A percentile compares a stretch with the other conserved stretches of the same genome.
Conservation (phyloP, 2,113 vertebrate genomes). For the Scartelaos histophorus region DNA sequence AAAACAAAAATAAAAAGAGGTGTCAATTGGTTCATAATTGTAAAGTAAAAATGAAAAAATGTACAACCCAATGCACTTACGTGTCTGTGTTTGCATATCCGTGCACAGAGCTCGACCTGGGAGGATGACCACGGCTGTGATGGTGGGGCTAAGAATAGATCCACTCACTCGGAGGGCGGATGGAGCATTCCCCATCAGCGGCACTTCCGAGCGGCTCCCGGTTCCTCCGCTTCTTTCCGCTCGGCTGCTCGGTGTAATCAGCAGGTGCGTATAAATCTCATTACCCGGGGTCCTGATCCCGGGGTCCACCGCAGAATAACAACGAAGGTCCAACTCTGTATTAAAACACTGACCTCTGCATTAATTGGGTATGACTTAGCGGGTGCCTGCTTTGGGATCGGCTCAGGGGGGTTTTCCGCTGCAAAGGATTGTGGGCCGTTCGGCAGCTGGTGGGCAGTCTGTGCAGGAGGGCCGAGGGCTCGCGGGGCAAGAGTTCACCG, state of each 20-base stretch:
- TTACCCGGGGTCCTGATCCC: slow-evolving; percentile 72
- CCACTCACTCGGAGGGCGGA: slow-evolving; percentile 36
- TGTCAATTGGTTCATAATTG: no score
- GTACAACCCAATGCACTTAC: no score
- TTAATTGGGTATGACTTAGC: slow-evolving; percentile 65
- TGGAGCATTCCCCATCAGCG: slow-evolving; percentile 38
- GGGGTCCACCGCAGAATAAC: slow-evolving; percentile 51
- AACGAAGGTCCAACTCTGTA: slow-evolving; percentile 43
- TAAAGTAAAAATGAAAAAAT: no score
- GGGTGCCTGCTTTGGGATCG: slow-evolving; percentile 21
- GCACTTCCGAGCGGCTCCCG: slow-evolving; percentile 50
- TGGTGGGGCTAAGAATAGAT: slow-evolving; percentile 57
- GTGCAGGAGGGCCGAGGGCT: slow-evolving; percentile 9
- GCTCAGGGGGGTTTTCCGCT: slow-evolving; percentile 21
- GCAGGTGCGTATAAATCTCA: slow-evolving; percentile 72
- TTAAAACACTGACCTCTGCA: slow-evolving; percentile 69
- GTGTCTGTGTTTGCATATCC: no score
- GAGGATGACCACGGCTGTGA: slow-evolving; percentile 19
- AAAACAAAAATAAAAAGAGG: no score
- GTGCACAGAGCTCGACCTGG: no score
- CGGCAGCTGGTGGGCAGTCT: slow-evolving; percentile 38
- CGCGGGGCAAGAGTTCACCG: slow-evolving; percentile 21
- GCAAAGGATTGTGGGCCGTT: slow-evolving; percentile 20
- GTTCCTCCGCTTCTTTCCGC: slow-evolving; percentile 67
- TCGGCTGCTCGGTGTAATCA: slow-evolving; percentile 72